phyloP scores from a whole-genome alignment of 2,888 invertebrate species.

The Eustalomyia histrio region DNA sequence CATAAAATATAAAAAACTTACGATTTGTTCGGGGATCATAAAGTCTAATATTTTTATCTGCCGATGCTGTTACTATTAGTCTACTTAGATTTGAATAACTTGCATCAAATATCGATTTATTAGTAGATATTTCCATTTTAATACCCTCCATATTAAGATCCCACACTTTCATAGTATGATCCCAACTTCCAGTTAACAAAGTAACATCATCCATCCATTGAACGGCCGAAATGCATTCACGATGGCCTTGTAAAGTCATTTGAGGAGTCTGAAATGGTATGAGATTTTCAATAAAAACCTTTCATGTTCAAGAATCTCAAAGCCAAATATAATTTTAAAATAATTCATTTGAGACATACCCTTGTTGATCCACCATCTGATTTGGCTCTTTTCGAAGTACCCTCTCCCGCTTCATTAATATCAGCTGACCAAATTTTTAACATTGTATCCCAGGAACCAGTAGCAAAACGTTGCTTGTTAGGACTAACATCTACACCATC shows the following conservation, averaged over 20 bases:
- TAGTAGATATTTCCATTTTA: constrained; percentile 90
- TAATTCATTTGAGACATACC: too few species aligned
- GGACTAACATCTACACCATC: constrained; percentile 91
- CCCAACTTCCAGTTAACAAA: constrained; percentile 94
- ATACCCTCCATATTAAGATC: constrained; percentile 92
- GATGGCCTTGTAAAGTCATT: constrained; percentile 94
- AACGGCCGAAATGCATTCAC: constrained; percentile 92
- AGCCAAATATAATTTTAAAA: too few species aligned
- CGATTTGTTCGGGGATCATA: constrained; percentile 95
- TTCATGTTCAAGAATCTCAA: too few species aligned
- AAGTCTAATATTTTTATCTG: constrained; percentile 93
- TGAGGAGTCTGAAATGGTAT: constrained; percentile 84
- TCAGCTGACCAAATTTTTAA: constrained; percentile 93
- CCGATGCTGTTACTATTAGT: constrained; percentile 90
- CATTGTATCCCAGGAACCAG: constrained; percentile 95
- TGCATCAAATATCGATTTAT: constrained; percentile 93
- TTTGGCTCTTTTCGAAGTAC: constrained; percentile 82
- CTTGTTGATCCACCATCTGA: constrained; percentile 80
- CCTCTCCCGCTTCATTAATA: constrained; percentile 82
- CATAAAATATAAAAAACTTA: constrained; percentile 74
- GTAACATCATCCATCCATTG: constrained; percentile 90
- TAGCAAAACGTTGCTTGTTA: constrained; percentile 84
- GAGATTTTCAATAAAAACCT: too few species aligned
- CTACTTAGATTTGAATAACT: constrained; percentile 90
- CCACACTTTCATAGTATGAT: constrained; percentile 97